A percentile compares a stretch with the other conserved stretches of the same genome.
Evolutionary conservation across 2,113 vertebrate genomes (phyloP).

Genomic region (Rousettus leschenaultii): DNA sequence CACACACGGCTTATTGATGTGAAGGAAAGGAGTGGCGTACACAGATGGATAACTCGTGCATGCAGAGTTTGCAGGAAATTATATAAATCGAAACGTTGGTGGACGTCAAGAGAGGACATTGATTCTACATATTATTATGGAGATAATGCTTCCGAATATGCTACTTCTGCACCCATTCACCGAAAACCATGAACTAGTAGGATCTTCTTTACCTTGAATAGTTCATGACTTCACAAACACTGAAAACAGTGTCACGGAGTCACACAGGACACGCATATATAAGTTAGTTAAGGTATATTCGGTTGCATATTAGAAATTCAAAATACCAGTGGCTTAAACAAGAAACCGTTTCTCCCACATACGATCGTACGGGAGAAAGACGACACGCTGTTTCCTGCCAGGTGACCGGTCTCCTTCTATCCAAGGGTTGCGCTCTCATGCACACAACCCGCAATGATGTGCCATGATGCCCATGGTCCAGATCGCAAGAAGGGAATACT

Average conservation of each 20-base stretch:
- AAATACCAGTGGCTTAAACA: background rate
- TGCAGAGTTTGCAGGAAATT: background rate
- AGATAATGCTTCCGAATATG: background rate
- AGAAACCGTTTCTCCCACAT: background rate
- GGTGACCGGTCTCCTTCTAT: background rate
- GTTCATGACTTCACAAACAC: background rate
- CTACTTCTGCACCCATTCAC: background rate
- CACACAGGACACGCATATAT: background rate
- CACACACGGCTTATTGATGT: background rate
- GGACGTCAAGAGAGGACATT: background rate
- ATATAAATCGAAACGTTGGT: background rate
- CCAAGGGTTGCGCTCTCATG: background rate
- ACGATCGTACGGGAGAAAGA: background rate
- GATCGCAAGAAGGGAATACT: background rate
- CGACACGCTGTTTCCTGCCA: background rate
- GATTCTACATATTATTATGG: background rate
- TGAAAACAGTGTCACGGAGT: background rate
- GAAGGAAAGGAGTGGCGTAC: background rate
- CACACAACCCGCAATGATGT: background rate
- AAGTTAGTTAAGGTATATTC: background rate
- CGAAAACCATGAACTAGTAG: background rate
- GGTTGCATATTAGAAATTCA: background rate
- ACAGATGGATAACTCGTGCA: background rate
- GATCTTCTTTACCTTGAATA: background rate
- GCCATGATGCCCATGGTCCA: background rate